Conservation (phyloP, 1,140 invertebrate genomes). For the Bombus sibiricus region DNA sequence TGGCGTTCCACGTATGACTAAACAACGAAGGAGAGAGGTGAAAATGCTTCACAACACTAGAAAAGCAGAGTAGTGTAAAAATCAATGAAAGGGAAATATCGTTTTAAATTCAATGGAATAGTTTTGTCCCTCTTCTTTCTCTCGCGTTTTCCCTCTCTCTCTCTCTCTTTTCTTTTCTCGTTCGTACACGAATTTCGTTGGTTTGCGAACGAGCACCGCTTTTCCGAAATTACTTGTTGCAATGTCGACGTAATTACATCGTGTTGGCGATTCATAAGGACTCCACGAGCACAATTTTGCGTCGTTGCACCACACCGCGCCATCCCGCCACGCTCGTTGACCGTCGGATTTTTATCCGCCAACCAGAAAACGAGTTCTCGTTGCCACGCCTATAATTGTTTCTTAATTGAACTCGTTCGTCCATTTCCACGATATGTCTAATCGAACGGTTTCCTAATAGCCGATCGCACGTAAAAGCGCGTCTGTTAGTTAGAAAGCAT, state of each 20-base stretch:
- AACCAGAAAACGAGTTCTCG: slow-evolving; percentile 1
- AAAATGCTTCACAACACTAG: neutral
- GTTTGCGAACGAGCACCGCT: slow-evolving; percentile 9
- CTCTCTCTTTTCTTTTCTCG: neutral
- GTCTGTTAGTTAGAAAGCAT: neutral
- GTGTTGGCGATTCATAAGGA: slow-evolving; percentile 35
- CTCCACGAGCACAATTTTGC: slow-evolving; percentile 11
- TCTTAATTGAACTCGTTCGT: slow-evolving; percentile 16
- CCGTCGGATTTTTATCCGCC: slow-evolving; percentile 35
- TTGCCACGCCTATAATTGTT: slow-evolving; percentile 13
- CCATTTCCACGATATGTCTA: neutral
- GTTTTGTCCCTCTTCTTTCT: too few species aligned
- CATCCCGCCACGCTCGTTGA: neutral
- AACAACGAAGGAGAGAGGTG: neutral
- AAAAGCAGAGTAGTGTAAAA: neutral
- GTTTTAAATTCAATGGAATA: slow-evolving; percentile 18
- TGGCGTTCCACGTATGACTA: neutral
- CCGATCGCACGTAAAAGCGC: neutral
- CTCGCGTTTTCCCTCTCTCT: neutral
- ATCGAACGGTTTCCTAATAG: neutral
- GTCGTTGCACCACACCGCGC: neutral
- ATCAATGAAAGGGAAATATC: slow-evolving; percentile 36
- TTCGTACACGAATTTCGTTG: neutral
- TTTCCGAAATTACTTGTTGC: slow-evolving; percentile 37
- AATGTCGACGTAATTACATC: slow-evolving; percentile 35